phyloP scores from a whole-genome alignment of 1,140 invertebrate species.

The Ladona fulva region DNA sequence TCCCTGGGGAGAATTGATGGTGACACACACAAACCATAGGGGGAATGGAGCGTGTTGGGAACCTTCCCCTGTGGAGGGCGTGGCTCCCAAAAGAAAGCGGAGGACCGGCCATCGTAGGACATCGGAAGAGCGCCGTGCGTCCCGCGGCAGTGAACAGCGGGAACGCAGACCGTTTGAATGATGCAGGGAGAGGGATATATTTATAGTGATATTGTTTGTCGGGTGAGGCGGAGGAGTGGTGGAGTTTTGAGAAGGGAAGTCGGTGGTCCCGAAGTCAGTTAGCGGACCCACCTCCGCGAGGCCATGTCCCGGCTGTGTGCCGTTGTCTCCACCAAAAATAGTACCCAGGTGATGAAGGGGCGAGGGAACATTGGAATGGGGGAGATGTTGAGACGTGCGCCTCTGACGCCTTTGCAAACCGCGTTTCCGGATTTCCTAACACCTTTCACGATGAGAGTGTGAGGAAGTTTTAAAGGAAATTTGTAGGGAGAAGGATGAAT shows the following conservation, averaged over 20 bases:
- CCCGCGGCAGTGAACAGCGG: too few species aligned
- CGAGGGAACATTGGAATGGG: background rate
- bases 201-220: slow-evolving; percentile 7
- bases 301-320: background rate
- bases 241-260: background rate
- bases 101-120: too few species aligned
- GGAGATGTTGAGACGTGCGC: background rate
- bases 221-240: background rate
- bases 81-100: too few species aligned
- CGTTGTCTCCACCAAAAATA: slow-evolving; percentile 4
- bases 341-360: slow-evolving; percentile 1
- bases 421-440: background rate
- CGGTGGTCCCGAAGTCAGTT: background rate
- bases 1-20: too few species aligned
- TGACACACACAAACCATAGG: too few species aligned
- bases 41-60: too few species aligned
- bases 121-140: too few species aligned
- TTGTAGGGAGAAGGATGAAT: too few species aligned
- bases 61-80: too few species aligned
- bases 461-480: too few species aligned
- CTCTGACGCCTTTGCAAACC: background rate
- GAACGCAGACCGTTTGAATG: too few species aligned
- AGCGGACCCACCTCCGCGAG: background rate
- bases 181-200: background rate
- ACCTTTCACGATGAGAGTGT: too few species aligned